Percentiles rank a stretch among this genome's conserved stretches.
Conservation (phyloP, 2,113 vertebrate genomes). For the Gavia stellata region DNA sequence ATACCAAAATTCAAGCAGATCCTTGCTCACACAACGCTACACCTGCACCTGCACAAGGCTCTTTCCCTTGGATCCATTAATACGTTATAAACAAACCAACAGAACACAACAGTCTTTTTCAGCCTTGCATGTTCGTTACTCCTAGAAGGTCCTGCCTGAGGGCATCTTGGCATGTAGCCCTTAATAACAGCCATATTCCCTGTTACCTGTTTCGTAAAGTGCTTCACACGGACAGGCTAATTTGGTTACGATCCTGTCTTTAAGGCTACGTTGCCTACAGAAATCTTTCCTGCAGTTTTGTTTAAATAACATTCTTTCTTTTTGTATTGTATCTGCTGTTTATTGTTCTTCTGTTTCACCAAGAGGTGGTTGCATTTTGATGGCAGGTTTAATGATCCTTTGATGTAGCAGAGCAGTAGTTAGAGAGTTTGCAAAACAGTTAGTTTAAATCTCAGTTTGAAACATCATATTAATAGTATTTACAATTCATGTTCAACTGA, state of each 20-base stretch:
- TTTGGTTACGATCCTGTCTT: background rate
- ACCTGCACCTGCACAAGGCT: background rate
- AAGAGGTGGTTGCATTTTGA: background rate
- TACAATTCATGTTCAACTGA: background rate
- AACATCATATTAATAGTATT: background rate
- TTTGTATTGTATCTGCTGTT: background rate
- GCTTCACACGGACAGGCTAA: background rate
- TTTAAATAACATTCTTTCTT: background rate
- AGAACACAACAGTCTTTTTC: background rate
- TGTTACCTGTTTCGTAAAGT: fast-evolving
- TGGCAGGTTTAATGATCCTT: background rate
- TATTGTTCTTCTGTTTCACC: background rate
- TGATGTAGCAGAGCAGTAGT: background rate
- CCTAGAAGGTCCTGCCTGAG: background rate
- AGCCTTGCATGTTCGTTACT: fast-evolving
- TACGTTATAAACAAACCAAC: background rate
- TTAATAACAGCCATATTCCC: background rate
- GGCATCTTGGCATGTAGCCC: background rate
- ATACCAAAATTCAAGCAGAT: background rate
- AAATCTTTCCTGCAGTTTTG: background rate
- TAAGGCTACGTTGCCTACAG: background rate
- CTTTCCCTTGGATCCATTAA: background rate
- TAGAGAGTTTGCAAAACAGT: background rate
- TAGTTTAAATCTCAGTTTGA: background rate
- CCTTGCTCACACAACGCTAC: background rate